Evolutionary conservation across 2,113 vertebrate species (phyloP).

Genomic region (Plectropomus leopardus): DNA sequence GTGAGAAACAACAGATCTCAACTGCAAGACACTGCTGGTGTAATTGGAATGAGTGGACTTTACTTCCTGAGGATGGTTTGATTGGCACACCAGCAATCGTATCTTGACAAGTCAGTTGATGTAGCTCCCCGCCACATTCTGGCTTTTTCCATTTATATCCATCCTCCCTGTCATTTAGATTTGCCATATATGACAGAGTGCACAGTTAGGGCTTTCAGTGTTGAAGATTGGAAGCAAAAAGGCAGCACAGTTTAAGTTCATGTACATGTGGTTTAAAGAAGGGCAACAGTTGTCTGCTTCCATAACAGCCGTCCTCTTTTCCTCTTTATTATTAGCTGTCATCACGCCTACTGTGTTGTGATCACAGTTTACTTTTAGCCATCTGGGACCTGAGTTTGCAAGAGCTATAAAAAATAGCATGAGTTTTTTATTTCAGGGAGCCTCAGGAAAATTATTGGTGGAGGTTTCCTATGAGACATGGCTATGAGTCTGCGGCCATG

Average conservation of each 20-base stretch:
- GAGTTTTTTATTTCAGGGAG: background rate
- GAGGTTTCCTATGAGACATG: background rate
- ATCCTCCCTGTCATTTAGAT: conserved; percentile 45
- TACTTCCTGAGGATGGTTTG: conserved; percentile 26
- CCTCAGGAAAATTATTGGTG: background rate
- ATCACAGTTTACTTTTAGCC: conserved; percentile 21
- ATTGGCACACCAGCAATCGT: conserved; percentile 36
- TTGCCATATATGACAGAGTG: conserved; percentile 24
- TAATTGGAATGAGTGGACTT: conserved; percentile 43
- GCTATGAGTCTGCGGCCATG: too few relatives aligned
- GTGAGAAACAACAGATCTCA: conserved; percentile 19
- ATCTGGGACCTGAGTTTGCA: conserved; percentile 9
- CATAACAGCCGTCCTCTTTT: background rate
- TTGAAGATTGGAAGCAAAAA: conserved; percentile 4
- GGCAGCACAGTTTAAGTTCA: background rate
- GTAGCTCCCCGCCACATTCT: conserved; percentile 6
- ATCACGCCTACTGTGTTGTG: conserved; percentile 7
- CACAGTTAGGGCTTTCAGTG: background rate
- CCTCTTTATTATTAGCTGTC: background rate
- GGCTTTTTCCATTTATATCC: conserved; percentile 52
- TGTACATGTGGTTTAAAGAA: background rate
- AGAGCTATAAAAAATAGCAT: background rate
- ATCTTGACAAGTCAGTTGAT: conserved; percentile 50
- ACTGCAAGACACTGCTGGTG: conserved; percentile 3
- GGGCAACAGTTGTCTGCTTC: conserved; percentile 6